Conservation (phyloP, 2,888 invertebrate species). For the Eustalomyia histrio region DNA sequence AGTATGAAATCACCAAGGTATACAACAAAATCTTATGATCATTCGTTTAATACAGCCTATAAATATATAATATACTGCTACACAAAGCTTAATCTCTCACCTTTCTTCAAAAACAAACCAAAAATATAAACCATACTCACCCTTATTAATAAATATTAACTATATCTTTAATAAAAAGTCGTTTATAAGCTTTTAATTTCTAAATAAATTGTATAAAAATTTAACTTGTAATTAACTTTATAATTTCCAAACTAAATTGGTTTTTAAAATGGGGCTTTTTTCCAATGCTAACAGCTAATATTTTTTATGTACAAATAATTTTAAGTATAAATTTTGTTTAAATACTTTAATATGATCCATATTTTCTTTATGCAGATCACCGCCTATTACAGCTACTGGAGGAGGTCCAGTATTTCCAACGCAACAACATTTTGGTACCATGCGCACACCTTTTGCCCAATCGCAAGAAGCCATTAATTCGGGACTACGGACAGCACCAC, state of each 20-base stretch:
- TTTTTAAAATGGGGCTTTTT: conserved; percentile 30
- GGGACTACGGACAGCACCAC: conserved; percentile 76
- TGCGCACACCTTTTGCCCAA: conserved; percentile 76
- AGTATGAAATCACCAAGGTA: conserved; percentile 91
- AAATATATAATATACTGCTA: conserved; percentile 21
- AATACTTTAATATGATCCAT: no score
- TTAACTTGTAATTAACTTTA: background rate
- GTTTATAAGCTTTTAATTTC: conserved; percentile 1
- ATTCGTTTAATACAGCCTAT: conserved; percentile 5
- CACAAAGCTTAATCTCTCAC: conserved; percentile 35
- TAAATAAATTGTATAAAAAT: background rate
- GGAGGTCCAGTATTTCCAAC: conserved; percentile 75
- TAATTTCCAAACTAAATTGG: conserved; percentile 17
- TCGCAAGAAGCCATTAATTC: conserved; percentile 75
- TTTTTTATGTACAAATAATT: background rate
- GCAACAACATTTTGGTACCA: conserved; percentile 78
- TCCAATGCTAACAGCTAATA: conserved; percentile 17
- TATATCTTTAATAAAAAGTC: background rate
- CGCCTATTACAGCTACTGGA: conserved; percentile 75
- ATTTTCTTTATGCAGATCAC: conserved; percentile 73
- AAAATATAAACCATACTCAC: conserved; percentile 28
- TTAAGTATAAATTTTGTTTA: no score
- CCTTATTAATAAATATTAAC: background rate
- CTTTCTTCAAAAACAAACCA: conserved; percentile 21
- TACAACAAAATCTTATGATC: conserved; percentile 53